Conservation (phyloP, 2,888 invertebrate species). For the Notodonta dromedarius region DNA sequence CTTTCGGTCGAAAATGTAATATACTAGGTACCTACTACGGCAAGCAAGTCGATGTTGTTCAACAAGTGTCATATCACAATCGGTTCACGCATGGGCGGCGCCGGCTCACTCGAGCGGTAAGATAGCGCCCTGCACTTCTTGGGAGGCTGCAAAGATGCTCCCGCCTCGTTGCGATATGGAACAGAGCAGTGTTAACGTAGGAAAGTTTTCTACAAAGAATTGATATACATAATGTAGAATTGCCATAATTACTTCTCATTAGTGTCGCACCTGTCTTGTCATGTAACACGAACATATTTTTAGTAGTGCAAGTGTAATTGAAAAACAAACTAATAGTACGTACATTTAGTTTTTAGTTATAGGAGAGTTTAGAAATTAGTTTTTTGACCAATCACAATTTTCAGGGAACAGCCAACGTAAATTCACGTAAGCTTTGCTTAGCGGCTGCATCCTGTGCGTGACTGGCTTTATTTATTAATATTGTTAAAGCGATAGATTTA, state of each 20-base stretch:
- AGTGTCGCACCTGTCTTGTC: too few species aligned
- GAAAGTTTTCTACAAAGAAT: background rate
- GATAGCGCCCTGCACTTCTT: conserved; percentile 23
- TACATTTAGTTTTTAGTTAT: too few species aligned
- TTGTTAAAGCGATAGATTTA: background rate
- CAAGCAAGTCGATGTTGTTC: conserved; percentile 12
- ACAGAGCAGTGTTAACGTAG: background rate
- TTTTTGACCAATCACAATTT: background rate
- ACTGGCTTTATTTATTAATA: background rate
- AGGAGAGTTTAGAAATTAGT: too few species aligned
- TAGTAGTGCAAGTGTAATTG: too few species aligned
- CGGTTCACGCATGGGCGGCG: conserved; percentile 35
- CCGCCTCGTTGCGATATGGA: background rate
- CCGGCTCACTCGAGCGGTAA: conserved; percentile 22
- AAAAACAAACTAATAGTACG: too few species aligned
- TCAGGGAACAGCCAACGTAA: background rate
- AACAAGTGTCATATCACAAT: conserved; percentile 33
- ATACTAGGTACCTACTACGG: background rate
- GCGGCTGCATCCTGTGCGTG: background rate
- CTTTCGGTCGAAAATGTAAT: too few species aligned
- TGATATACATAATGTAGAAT: too few species aligned
- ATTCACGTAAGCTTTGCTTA: background rate
- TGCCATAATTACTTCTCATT: too few species aligned
- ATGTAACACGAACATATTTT: too few species aligned
- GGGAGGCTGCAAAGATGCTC: background rate